Evolutionary conservation across 2,113 vertebrate genomes (phyloP).

Genomic region (Ancistrus triradiatus): DNA sequence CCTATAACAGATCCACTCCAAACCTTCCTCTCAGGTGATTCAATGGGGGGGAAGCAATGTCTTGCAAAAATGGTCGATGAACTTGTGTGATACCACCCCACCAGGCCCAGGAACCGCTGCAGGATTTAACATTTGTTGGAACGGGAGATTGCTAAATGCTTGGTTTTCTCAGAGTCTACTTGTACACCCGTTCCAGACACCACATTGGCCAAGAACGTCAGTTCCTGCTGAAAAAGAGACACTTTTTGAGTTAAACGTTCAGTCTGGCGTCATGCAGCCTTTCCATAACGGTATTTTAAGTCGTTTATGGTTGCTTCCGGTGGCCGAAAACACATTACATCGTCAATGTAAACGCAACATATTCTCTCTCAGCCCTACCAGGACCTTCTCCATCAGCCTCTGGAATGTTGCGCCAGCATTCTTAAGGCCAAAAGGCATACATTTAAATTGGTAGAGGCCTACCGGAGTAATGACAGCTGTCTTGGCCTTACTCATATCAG

Average conservation of each 20-base stretch:
- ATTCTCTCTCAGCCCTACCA: too few species aligned
- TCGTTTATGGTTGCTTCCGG: not conserved
- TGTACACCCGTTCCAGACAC: not conserved
- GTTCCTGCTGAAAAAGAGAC: not conserved
- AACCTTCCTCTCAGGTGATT: not conserved
- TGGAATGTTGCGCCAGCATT: slow-evolving; percentile 16
- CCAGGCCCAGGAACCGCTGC: not conserved
- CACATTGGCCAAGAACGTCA: not conserved
- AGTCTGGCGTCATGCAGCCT: not conserved
- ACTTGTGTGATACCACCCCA: not conserved
- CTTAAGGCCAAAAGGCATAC: slow-evolving; percentile 13
- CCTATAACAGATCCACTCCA: not conserved
- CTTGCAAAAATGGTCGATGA: not conserved
- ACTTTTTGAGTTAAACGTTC: slow-evolving; percentile 11
- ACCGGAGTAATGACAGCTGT: slow-evolving; percentile 11
- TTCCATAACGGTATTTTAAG: not conserved
- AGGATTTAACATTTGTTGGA: not conserved
- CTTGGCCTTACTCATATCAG: not conserved
- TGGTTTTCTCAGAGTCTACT: not conserved
- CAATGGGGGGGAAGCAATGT: not conserved
- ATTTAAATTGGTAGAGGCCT: slow-evolving; percentile 1
- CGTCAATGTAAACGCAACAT: slow-evolving; percentile 9
- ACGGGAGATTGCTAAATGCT: not conserved
- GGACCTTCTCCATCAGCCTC: not conserved
- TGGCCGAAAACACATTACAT: not conserved